phyloP scores from a whole-genome alignment of 1,140 invertebrate genomes.

The Drosophila obscura region DNA sequence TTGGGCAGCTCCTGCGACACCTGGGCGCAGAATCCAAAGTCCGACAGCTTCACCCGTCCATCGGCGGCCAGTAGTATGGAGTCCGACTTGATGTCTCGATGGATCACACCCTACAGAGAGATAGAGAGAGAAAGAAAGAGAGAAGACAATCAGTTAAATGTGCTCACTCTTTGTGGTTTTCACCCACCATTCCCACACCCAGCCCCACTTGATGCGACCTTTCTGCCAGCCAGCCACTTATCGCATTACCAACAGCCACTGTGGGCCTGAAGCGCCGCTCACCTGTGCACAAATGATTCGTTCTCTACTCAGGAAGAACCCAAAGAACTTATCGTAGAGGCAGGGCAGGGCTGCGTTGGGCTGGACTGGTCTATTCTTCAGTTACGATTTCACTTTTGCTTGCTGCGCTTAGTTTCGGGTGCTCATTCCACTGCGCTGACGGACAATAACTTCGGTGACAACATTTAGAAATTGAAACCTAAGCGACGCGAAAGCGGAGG shows the following conservation, averaged over 20 bases:
- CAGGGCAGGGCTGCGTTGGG: neutral
- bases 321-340: constrained; percentile 9
- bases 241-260: constrained; percentile 53
- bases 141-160: constrained; percentile 22
- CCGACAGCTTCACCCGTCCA: constrained; percentile 97
- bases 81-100: constrained; percentile 99
- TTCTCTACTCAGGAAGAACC: neutral
- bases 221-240: constrained; percentile 55
- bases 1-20: constrained; percentile 97
- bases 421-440: constrained; percentile 41
- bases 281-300: neutral
- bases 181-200: neutral
- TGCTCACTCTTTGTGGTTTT: constrained; percentile 38
- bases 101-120: constrained; percentile 93
- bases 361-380: neutral
- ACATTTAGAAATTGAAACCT: constrained; percentile 71
- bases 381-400: constrained; percentile 36
- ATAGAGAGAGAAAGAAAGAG: neutral
- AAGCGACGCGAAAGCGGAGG: constrained; percentile 49
- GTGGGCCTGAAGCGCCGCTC: constrained; percentile 33
- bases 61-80: constrained; percentile 98
- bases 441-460: constrained; percentile 30
- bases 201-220: constrained; percentile 8
- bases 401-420: neutral
- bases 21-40: constrained; percentile 99